These are phyloP conservation scores for Pardosa pseudoannulata DNA, from an alignment of 2,888 invertebrate species.

Conservation along the genomic window DNA sequence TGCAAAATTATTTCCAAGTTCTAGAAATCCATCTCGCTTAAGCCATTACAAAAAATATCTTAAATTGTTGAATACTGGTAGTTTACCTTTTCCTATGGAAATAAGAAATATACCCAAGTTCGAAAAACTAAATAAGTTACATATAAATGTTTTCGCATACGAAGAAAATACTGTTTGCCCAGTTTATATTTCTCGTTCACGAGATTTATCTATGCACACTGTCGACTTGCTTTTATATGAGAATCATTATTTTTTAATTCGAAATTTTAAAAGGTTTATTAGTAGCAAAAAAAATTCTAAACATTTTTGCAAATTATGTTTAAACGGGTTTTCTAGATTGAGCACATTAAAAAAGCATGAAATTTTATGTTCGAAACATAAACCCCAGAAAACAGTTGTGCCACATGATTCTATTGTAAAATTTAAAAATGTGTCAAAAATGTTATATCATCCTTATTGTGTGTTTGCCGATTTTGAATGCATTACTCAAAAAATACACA, in stretches of 20 bases:
- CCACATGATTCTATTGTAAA: too few species aligned
- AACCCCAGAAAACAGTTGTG: too few species aligned
- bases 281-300: too few species aligned
- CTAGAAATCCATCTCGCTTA: not conserved
- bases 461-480: too few species aligned
- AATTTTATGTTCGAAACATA: too few species aligned
- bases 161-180: not conserved
- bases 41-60: slow-evolving; percentile 18
- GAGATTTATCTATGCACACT: not conserved
- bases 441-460: too few species aligned
- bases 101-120: not conserved
- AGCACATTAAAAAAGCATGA: too few species aligned
- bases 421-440: too few species aligned
- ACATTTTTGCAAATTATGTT: too few species aligned
- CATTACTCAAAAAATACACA: too few species aligned
- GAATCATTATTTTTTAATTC: slow-evolving; percentile 26
- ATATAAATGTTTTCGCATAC: slow-evolving; percentile 14
- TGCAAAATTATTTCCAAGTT: not conserved
- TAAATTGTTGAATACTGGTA: slow-evolving; percentile 1
- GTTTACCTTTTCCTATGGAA: not conserved
- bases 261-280: slow-evolving; percentile 9
- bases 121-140: slow-evolving; percentile 9
- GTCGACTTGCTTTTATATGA: not conserved
- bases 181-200: not conserved
- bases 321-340: too few species aligned